A percentile compares a stretch with the other conserved stretches of the same genome.
Evolutionary conservation across 2,888 invertebrate species (phyloP).

Genomic region (Tenthredo mesomela): DNA sequence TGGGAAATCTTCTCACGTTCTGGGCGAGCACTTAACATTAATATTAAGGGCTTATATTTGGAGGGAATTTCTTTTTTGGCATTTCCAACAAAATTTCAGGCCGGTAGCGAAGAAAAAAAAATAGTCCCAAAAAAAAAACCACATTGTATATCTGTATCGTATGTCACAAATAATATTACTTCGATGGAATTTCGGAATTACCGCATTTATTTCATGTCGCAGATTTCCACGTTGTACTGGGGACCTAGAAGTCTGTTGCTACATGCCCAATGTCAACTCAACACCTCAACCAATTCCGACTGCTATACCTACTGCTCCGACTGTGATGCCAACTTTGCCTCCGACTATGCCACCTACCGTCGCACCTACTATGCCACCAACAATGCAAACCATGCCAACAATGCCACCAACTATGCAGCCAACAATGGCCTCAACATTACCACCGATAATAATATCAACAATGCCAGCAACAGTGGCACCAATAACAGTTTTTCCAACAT

Average conservation of each 20-base stretch:
- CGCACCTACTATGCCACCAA: conserved; percentile 40
- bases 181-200: not conserved
- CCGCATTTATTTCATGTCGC: conserved; percentile 36
- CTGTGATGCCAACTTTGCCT: not conserved
- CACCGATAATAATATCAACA: not conserved
- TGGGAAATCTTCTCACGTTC: no score
- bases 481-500: conserved; percentile 51
- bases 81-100: no score
- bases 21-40: no score
- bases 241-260: conserved; percentile 79
- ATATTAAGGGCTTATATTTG: no score
- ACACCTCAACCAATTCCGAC: conserved; percentile 59
- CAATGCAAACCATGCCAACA: not conserved
- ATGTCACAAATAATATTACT: not conserved
- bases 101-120: no score
- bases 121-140: no score
- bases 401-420: conserved; percentile 41
- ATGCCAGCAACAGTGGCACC: conserved; percentile 5
- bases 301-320: conserved; percentile 18
- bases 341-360: conserved; percentile 42
- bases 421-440: not conserved
- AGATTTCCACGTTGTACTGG: conserved; percentile 76
- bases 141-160: not conserved
- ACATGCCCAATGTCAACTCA: conserved; percentile 67
- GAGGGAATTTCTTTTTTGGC: no score